These are phyloP conservation scores for Gila robusta DNA, from an alignment of 2,797 vertebrate species.

Conservation along the genomic window DNA sequence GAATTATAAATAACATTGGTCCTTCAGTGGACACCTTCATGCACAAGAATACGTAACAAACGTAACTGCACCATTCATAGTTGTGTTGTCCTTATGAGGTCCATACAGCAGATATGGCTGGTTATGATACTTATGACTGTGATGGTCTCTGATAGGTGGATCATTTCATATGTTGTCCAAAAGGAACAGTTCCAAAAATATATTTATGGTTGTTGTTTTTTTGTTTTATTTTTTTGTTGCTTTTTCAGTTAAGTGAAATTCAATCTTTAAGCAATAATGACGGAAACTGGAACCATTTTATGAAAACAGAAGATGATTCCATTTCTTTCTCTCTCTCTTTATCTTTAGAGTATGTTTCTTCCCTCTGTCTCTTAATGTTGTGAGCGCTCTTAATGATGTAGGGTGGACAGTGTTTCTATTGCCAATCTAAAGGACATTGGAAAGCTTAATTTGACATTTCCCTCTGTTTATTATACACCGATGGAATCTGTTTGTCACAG, in stretches of 20 bases:
- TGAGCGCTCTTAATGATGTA: slow-evolving; percentile 1
- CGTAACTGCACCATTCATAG: slow-evolving; percentile 3
- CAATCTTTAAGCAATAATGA: slow-evolving; percentile 52
- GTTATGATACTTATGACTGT: slow-evolving; percentile 10
- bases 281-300: slow-evolving; percentile 33
- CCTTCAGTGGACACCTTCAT: neutral
- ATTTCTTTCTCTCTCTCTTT: slow-evolving; percentile 37
- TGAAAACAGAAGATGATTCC: slow-evolving; percentile 26
- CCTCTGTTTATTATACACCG: slow-evolving; percentile 20
- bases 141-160: neutral
- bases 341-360: neutral
- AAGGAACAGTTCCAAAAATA: slow-evolving; percentile 16
- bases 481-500: slow-evolving; percentile 46
- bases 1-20: neutral
- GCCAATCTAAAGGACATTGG: slow-evolving; percentile 25
- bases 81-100: slow-evolving; percentile 12
- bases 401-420: slow-evolving; percentile 8
- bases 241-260: slow-evolving; percentile 37
- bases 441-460: slow-evolving; percentile 38
- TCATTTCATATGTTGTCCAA: slow-evolving; percentile 16
- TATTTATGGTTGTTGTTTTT: neutral
- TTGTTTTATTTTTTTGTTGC: neutral
- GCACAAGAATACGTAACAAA: slow-evolving; percentile 6
- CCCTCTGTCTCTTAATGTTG: neutral
- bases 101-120: slow-evolving; percentile 28